Base-by-base conservation (phyloP, 2,113 vertebrate species). In the Ancistrus triradiatus region DNA sequence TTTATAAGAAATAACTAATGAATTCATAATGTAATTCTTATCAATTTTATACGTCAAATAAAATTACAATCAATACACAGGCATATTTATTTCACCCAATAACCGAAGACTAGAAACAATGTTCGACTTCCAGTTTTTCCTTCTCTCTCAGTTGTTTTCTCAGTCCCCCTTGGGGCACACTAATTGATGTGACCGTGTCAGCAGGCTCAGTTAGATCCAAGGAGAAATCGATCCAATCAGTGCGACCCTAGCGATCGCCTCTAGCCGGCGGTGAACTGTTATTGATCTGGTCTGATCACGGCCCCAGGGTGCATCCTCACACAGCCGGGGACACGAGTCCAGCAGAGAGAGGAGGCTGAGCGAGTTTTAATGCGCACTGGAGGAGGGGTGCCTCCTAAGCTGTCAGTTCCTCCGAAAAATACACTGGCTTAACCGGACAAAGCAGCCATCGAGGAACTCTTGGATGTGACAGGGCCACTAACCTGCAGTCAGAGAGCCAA, bases 401-500 rank as follows among this genome's bases (percentile, higher is more conserved):
- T 52, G 53, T 47, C 63, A 63, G 52, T 62, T 65, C 21, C 49
- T 61, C 24, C 43, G 15, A 47, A 71, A 61, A 65, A 74, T 42
- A 72, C 33, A 0, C 64, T 22, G 47, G 2, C 70, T 84, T 70
- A 69, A 76, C 79, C 78, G 71, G 56, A 80, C 74, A 66, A 63
- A 33, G 46, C 6, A 74, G 48, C 75, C 70, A 64, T 57, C 55
- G 78, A 66, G 80, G 33, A 78, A 69, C 8, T 2, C 1, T 47
- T 59, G 69, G 44, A 1, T 38, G 47, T 2, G 48, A 79, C 21
- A 35, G 27, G 64, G 42, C 38, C 56, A 49, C 37, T 63, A 74
- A 25, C 19, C 37, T 60, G 60, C 40, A 62, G 69, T 19, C 64
- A 63, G 1, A 0, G 24, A 86, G 68, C 76, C 80, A 89, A 85